phyloP scores from a whole-genome alignment of 2,113 vertebrate genomes.

The Gymnarchus niloticus region DNA sequence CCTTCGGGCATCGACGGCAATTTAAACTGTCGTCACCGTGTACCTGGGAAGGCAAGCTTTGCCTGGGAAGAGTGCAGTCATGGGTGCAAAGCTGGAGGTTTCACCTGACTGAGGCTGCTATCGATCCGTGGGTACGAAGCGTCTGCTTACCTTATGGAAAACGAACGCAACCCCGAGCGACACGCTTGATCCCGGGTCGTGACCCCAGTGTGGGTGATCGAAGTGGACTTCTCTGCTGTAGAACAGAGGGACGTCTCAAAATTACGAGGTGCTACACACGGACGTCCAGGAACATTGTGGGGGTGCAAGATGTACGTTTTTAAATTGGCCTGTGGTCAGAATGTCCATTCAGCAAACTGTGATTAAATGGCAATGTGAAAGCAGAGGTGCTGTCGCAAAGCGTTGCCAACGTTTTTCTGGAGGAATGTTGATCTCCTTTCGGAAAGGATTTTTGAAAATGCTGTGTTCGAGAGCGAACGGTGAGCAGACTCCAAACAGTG shows the following conservation, averaged over 20 bases:
- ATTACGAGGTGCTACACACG: conserved; percentile 48
- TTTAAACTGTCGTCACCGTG: not conserved
- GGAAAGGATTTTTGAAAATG: not conserved
- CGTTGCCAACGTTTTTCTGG: conserved; percentile 24
- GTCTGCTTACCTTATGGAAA: conserved; percentile 31
- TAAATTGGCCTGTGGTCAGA: conserved; percentile 16
- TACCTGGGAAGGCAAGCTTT: not conserved
- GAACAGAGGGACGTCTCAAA: conserved; percentile 30
- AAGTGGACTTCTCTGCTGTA: conserved; percentile 30
- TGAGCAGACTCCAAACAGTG: conserved; percentile 24
- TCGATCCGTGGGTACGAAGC: conserved; percentile 18
- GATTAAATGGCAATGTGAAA: conserved; percentile 20
- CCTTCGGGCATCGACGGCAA: not conserved
- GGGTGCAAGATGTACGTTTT: not conserved
- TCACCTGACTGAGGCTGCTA: conserved; percentile 45
- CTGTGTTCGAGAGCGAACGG: conserved; percentile 22
- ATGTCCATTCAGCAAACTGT: conserved; percentile 30
- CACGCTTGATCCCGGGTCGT: conserved; percentile 18
- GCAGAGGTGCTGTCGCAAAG: conserved; percentile 17
- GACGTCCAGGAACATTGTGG: conserved; percentile 19
- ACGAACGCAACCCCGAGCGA: conserved; percentile 17
- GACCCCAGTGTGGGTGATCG: conserved; percentile 30
- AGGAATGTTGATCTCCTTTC: conserved; percentile 31
- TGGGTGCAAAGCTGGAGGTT: conserved; percentile 18
- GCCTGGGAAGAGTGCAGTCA: not conserved